Evolutionary conservation across 2,113 vertebrate genomes (phyloP).

Genomic region (Rousettus leschenaultii): DNA sequence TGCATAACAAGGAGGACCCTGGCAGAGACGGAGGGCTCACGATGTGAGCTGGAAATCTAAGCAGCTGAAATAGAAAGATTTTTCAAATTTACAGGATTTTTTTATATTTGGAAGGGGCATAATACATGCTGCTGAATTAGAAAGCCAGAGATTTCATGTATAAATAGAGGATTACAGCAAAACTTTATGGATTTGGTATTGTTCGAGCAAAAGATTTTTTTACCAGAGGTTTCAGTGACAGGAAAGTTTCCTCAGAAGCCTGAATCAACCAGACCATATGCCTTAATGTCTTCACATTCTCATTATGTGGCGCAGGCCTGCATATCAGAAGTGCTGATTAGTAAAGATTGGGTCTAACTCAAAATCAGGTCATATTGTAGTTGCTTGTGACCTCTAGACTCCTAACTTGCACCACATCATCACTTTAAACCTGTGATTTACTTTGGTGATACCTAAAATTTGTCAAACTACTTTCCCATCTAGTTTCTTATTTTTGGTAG

Average conservation of each 20-base stretch:
- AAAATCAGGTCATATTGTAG: neutral
- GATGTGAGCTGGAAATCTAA: slow-evolving; percentile 21
- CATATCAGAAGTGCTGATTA: neutral
- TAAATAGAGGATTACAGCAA: neutral
- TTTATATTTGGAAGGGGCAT: neutral
- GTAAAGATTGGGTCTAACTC: neutral
- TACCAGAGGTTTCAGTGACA: neutral
- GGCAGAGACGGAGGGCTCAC: neutral
- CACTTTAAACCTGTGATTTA: neutral
- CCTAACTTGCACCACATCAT: neutral
- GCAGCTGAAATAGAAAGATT: neutral
- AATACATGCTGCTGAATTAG: neutral
- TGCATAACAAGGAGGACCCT: slow-evolving; percentile 23
- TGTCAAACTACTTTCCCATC: neutral
- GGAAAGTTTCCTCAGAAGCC: neutral
- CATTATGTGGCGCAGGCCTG: neutral
- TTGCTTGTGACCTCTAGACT: neutral
- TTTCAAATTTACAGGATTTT: neutral
- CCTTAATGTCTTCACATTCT: neutral
- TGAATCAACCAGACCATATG: neutral
- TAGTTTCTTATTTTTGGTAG: neutral
- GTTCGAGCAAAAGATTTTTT: neutral
- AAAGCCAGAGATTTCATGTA: neutral
- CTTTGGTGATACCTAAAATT: neutral
- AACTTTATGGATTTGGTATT: neutral